Percentiles rank a stretch among this genome's conserved stretches.
These are phyloP conservation scores for Caprella mutica DNA, from an alignment of 2,888 invertebrate genomes.

Conservation along the genomic window DNA sequence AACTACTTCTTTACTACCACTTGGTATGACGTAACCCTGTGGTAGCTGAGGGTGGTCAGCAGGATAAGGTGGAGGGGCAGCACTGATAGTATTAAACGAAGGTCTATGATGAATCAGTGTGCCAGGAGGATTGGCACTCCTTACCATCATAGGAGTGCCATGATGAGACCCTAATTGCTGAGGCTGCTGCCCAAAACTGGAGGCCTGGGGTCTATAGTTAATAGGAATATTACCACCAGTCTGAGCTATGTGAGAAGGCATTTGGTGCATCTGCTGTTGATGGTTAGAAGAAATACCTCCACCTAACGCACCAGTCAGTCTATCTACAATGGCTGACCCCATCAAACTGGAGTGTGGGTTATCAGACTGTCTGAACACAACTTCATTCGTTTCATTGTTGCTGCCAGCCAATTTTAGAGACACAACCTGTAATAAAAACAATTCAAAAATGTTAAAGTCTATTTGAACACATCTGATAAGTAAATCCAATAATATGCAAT, in stretches of 20 bases:
- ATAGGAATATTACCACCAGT: neutral
- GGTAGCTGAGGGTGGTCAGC: constrained; percentile 6
- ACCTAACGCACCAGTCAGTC: constrained; percentile 22
- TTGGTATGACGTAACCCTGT: constrained; percentile 7
- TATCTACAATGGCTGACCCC: constrained; percentile 12
- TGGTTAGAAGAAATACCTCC: constrained; percentile 18
- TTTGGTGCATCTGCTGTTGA: constrained; percentile 5
- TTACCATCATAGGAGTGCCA: too few species aligned
- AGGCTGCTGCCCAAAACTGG: constrained; percentile 3
- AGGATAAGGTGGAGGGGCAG: constrained; percentile 32
- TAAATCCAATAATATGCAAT: neutral
- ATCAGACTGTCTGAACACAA: constrained; percentile 50
- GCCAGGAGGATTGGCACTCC: neutral
- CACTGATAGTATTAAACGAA: constrained; percentile 3
- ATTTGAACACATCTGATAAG: neutral
- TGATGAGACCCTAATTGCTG: too few species aligned
- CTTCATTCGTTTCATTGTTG: constrained; percentile 56
- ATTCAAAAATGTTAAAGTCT: neutral
- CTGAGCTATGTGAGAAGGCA: neutral
- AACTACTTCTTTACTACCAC: neutral
- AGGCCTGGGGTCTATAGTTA: constrained; percentile 3
- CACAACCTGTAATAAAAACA: constrained; percentile 44
- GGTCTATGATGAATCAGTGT: constrained; percentile 13
- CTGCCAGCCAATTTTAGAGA: constrained; percentile 51
- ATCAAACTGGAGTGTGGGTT: constrained; percentile 20